Percentiles rank a stretch among this genome's conserved stretches.
Evolutionary conservation across 2,797 vertebrate genomes (phyloP).

Genomic region (Cossypha niveicapilla): DNA sequence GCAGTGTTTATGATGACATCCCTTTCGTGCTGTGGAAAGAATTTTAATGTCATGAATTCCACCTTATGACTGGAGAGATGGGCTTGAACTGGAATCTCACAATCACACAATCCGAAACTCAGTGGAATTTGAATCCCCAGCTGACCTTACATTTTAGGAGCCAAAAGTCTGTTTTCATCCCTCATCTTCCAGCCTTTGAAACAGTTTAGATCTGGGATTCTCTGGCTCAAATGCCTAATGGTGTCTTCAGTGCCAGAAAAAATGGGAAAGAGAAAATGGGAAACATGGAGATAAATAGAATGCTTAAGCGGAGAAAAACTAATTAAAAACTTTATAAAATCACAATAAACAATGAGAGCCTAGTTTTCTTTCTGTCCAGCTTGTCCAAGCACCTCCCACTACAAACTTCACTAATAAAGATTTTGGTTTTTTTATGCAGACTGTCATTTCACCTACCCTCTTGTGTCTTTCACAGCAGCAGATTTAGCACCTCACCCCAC

Average conservation of each 20-base stretch:
- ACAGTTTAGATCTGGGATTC: background rate
- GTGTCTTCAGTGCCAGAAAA: background rate
- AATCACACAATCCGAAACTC: constrained; percentile 7
- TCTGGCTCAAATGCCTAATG: background rate
- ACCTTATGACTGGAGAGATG: constrained; percentile 32
- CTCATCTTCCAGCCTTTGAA: constrained; percentile 21
- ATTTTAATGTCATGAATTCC: constrained; percentile 49
- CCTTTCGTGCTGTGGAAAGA: constrained; percentile 36
- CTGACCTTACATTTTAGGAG: constrained; percentile 25
- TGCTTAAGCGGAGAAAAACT: background rate
- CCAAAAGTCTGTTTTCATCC: constrained; percentile 36
- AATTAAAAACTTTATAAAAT: background rate
- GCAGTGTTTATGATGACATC: constrained; percentile 41
- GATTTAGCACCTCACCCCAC: background rate
- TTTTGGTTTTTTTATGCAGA: background rate
- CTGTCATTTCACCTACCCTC: background rate
- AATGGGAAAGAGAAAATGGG: background rate
- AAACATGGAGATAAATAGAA: background rate
- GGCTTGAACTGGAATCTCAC: constrained; percentile 28
- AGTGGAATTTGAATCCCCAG: constrained; percentile 45
- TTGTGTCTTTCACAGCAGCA: background rate
- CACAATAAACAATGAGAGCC: background rate
- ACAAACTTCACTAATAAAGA: background rate
- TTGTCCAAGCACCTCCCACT: background rate
- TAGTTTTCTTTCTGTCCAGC: background rate